phyloP scores from a whole-genome alignment of 2,113 vertebrate species.

The Puma concolor region DNA sequence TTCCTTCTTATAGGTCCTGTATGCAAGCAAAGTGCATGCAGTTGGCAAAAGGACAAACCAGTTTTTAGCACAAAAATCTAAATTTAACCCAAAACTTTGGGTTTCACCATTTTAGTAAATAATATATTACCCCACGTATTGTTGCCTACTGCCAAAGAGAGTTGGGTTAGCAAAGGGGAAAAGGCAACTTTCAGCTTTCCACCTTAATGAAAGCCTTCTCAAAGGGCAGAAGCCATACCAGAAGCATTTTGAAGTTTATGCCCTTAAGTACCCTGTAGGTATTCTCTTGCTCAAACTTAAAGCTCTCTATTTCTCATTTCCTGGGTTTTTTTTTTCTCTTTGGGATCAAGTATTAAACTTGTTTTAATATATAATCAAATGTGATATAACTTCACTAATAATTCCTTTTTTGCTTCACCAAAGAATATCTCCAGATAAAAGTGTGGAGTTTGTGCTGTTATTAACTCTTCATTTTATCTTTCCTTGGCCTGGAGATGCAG shows the following conservation, averaged over 20 bases:
- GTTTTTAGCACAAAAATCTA: constrained; percentile 12
- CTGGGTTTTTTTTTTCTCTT: neutral
- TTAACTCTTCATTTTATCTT: neutral
- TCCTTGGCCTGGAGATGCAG: neutral
- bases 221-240: neutral
- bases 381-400: neutral
- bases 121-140: neutral
- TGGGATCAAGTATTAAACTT: neutral
- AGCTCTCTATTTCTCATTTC: neutral
- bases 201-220: neutral
- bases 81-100: neutral
- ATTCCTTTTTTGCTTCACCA: neutral
- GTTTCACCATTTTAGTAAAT: neutral
- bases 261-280: neutral
- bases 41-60: neutral
- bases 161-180: neutral
- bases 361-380: neutral
- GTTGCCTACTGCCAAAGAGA: neutral
- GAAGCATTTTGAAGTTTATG: neutral
- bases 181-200: neutral
- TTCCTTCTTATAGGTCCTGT: neutral
- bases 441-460: neutral
- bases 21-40: neutral
- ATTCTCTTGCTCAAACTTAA: neutral
- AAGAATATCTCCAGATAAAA: neutral